These are phyloP conservation scores for Hololepta plana DNA, from an alignment of 2,888 invertebrate species.

Conservation along the genomic window DNA sequence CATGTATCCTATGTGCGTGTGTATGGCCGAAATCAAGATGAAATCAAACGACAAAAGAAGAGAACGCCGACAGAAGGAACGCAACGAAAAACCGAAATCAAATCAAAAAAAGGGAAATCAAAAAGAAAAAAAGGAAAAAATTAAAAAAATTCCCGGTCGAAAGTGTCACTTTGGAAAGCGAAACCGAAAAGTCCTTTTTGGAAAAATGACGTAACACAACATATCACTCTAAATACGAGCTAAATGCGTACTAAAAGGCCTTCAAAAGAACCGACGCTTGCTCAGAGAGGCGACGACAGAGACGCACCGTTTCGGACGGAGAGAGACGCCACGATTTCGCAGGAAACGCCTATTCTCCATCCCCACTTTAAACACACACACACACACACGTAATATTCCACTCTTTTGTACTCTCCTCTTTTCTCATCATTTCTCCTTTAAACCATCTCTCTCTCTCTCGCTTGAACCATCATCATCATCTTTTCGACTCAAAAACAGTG, in stretches of 20 bases:
- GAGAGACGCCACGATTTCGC: no score
- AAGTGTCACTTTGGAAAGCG: conserved; percentile 29
- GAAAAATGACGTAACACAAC: conserved; percentile 31
- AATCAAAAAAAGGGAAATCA: conserved; percentile 6
- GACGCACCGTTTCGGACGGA: conserved; percentile 11
- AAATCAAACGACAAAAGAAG: conserved; percentile 5
- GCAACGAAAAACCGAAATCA: conserved; percentile 8
- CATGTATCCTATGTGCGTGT: no score
- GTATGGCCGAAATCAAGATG: not conserved
- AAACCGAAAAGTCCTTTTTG: conserved; percentile 29
- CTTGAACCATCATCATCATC: no score
- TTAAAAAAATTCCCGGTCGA: conserved; percentile 19
- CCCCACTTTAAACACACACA: no score
- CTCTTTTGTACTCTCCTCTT: no score
- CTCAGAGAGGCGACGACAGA: conserved; percentile 23
- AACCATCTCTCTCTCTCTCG: no score
- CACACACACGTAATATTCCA: no score
- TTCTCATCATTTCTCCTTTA: no score
- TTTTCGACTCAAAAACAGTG: no score
- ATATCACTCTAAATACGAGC: conserved; percentile 30
- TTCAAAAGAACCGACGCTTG: conserved; percentile 24
- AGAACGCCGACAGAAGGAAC: conserved; percentile 11
- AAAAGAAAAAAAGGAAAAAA: conserved; percentile 8
- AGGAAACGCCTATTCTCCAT: no score
- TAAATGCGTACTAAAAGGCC: conserved; percentile 27